These are phyloP conservation scores for Anarsia innoxiella DNA, from an alignment of 2,888 invertebrate genomes.

Conservation along the genomic window DNA sequence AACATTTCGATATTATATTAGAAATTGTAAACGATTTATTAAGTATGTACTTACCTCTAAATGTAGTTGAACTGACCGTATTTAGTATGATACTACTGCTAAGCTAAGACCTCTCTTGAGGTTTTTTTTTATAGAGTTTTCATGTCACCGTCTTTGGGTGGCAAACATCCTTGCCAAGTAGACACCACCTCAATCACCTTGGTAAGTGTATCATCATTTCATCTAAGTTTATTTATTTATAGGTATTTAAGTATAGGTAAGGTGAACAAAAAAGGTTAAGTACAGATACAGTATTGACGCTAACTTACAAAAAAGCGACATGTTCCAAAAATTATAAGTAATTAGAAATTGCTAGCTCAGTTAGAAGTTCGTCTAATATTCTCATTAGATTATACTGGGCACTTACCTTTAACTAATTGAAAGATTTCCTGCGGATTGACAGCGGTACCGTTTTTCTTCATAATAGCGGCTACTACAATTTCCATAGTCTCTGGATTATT, in stretches of 20 bases:
- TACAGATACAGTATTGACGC: background rate
- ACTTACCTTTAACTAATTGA: slow-evolving; percentile 17
- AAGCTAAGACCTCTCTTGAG: background rate
- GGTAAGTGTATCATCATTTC: no score
- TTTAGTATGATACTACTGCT: background rate
- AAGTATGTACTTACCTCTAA: no score
- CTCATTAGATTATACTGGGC: background rate
- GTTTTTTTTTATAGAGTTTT: background rate
- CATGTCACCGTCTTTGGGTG: background rate
- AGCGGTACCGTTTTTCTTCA: slow-evolving; percentile 9
- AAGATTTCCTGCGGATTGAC: slow-evolving; percentile 18
- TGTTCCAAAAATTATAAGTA: background rate
- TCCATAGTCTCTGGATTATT: slow-evolving; percentile 16
- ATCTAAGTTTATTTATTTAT: no score
- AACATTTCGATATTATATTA: slow-evolving; percentile 2
- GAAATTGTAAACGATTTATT: background rate
- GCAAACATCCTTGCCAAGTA: no score
- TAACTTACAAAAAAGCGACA: background rate
- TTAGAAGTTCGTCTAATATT: background rate
- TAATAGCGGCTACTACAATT: slow-evolving; percentile 16
- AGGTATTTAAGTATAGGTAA: no score
- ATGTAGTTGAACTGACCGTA: background rate
- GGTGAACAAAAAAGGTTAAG: no score
- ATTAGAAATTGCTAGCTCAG: background rate
- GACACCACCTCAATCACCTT: no score